Evolutionary conservation across 2,113 vertebrate genomes (phyloP), one percentile per base, ranked within the genome.

Genomic region (Campylomormyrus numenius): DNA sequence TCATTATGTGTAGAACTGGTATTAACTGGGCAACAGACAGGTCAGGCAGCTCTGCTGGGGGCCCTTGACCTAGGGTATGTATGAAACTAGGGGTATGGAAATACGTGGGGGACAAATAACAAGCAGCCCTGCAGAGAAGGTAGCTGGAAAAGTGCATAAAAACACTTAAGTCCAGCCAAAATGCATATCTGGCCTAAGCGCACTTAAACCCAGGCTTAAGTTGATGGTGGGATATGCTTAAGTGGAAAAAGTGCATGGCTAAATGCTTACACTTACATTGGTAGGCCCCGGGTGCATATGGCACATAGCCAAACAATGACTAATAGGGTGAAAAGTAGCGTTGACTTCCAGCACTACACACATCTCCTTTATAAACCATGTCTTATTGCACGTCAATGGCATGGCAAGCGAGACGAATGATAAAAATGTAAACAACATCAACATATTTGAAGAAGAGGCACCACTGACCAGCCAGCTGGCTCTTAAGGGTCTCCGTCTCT

Each of bases 401-500:
- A 70, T 31, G 62, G 62, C n/a, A 13, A 70, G 10, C 74, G 1
- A 15, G 19, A 85, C 50, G 1, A 49, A n/a, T 35, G n/a, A 70
- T 13, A 87, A n/a, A 85, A 85, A 35, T 17, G 15, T 74, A 10
- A 45, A 45, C 6, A 52, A 21, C 52, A 46, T 80, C 35, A 31
- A 53, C 24, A 2, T 10, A 66, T 66, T 10, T 86, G 24, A 27
- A 48, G 13, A 70, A 35, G 35, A 31, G 89, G 15, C 85, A 90
- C 94, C 94, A 80, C 74, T 80, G 70, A 97, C 96, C 95, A 48
- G 94, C 70, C 90, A 95, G 91, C 62, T 96, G 95, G 87, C 93
- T 96, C 94, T 93, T 96, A 80, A 98, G 91, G 91, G 96, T 94
- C 88, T 98, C 97, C 48, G 97, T 91, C 92, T 98, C 96, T 70